Evolutionary conservation across 2,113 vertebrate genomes (phyloP).

Genomic region (Pipa parva): DNA sequence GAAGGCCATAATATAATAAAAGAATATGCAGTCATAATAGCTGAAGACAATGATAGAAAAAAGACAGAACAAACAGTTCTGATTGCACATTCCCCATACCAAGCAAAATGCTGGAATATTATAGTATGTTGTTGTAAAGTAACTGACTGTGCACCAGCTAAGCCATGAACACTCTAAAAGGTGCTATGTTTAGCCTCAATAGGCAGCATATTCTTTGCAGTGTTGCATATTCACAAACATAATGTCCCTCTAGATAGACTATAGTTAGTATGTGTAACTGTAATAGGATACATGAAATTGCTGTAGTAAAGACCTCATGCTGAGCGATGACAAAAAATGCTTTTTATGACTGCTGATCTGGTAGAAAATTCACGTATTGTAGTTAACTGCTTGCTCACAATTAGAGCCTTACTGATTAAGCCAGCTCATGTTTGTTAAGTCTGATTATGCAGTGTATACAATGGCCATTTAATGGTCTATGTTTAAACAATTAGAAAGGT

Average conservation of each 20-base stretch:
- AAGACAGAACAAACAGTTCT: neutral
- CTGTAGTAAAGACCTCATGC: slow-evolving; percentile 36
- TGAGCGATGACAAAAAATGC: slow-evolving; percentile 40
- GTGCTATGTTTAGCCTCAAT: slow-evolving; percentile 8
- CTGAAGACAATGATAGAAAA: neutral
- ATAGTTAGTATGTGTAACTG: slow-evolving; percentile 39
- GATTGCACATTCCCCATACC: neutral
- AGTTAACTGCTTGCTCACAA: slow-evolving; percentile 35
- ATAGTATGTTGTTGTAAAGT: slow-evolving; percentile 10
- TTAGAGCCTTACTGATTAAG: slow-evolving; percentile 22
- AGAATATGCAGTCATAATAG: too few relatives aligned
- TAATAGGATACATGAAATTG: slow-evolving; percentile 42
- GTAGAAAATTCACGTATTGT: slow-evolving; percentile 33
- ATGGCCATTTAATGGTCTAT: neutral
- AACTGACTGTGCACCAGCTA: slow-evolving; percentile 25
- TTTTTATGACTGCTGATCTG: slow-evolving; percentile 40
- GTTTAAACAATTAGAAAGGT: neutral
- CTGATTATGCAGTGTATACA: neutral
- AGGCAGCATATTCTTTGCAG: slow-evolving; percentile 34
- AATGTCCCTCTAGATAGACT: slow-evolving; percentile 42
- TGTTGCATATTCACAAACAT: slow-evolving; percentile 38
- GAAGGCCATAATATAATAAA: too few relatives aligned
- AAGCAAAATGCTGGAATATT: slow-evolving; percentile 18
- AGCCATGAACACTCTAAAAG: slow-evolving; percentile 10
- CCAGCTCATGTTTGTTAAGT: neutral